Evolutionary conservation across 2,888 invertebrate genomes (phyloP).

Genomic region (Dorcus parallelipipedus): DNA sequence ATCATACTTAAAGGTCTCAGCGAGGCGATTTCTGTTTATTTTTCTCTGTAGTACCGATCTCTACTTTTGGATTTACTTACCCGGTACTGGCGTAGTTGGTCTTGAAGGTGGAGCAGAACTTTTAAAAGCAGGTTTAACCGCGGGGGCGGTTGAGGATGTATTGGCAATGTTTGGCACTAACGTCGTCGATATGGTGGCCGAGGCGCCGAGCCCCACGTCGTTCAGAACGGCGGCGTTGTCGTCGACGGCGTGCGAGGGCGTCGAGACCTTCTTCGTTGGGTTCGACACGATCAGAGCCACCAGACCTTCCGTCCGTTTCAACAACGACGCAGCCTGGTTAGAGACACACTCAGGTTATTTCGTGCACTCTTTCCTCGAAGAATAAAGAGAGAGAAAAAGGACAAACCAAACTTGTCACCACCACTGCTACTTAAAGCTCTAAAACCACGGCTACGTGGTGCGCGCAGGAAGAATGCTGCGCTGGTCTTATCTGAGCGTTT

Average conservation of each 20-base stretch:
- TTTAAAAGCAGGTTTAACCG: conserved; percentile 27
- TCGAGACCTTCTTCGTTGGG: conserved; percentile 68
- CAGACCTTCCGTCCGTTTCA: conserved; percentile 84
- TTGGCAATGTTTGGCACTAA: conserved; percentile 31
- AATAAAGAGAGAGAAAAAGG: neutral
- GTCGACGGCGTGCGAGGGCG: conserved; percentile 44
- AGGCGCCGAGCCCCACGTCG: conserved; percentile 33
- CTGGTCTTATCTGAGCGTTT: conserved; percentile 8
- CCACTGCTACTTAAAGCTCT: conserved; percentile 11
- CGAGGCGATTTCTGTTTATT: no score
- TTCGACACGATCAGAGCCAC: conserved; percentile 81
- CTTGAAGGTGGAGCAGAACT: conserved; percentile 38
- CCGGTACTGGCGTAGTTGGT: conserved; percentile 45
- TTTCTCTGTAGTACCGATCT: no score
- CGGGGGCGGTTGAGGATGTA: conserved; percentile 4
- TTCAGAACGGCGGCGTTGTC: conserved; percentile 46
- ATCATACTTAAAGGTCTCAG: no score
- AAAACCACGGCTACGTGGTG: conserved; percentile 6
- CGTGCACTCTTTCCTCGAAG: no score
- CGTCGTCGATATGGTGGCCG: conserved; percentile 13
- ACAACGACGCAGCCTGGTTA: conserved; percentile 73
- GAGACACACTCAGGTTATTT: neutral
- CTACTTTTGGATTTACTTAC: conserved; percentile 24
- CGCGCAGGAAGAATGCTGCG: neutral
- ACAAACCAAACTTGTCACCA: neutral